phyloP scores from a whole-genome alignment of 2,888 invertebrate genomes.

The Trilocha varians region DNA sequence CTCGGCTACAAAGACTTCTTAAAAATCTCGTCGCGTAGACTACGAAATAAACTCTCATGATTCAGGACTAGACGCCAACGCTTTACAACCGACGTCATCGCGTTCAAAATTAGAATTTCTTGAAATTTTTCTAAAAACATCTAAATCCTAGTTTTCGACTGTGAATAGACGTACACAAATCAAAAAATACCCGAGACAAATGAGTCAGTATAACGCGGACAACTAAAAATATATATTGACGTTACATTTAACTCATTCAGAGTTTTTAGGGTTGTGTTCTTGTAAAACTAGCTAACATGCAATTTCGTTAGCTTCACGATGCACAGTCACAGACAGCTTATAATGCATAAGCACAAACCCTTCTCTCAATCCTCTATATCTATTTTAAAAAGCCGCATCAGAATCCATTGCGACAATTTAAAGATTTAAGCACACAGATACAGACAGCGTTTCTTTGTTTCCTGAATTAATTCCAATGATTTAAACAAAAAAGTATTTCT shows the following conservation, averaged over 20 bases:
- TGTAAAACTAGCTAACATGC: too few species aligned
- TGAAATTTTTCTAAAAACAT: neutral
- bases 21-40: neutral
- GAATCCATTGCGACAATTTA: too few species aligned
- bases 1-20: too few species aligned
- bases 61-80: neutral
- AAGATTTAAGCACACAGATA: too few species aligned
- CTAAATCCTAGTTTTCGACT: neutral
- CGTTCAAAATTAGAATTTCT: neutral
- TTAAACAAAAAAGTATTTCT: too few species aligned
- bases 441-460: too few species aligned
- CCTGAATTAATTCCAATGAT: too few species aligned
- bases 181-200: slow-evolving; percentile 16
- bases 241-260: slow-evolving; percentile 22
- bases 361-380: too few species aligned
- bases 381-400: too few species aligned
- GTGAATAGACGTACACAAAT: slow-evolving; percentile 7
- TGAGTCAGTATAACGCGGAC: slow-evolving; percentile 30
- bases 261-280: neutral
- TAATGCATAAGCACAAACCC: too few species aligned
- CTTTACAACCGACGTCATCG: neutral
- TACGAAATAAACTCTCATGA: neutral
- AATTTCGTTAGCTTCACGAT: too few species aligned
- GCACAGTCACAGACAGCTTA: too few species aligned
- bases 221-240: slow-evolving; percentile 24